Base-by-base conservation (phyloP, 2,888 invertebrate species). In the Spodoptera littoralis region DNA sequence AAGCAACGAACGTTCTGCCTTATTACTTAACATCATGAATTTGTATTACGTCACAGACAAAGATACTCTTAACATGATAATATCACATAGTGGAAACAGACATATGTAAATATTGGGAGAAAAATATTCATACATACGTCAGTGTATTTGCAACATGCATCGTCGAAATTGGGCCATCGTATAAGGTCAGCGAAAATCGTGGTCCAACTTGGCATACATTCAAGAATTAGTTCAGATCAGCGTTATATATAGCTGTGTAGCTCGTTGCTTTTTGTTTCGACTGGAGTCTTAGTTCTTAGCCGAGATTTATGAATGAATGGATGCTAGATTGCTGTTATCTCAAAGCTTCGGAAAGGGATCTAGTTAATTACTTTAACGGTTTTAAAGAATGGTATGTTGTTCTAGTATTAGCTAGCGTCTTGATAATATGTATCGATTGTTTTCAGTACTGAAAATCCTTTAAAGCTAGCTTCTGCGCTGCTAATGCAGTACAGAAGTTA, bases 201-300 rank as follows among this genome's bases (percentile, higher is more conserved):
- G 76, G 81, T 66, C 74, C 60, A 68, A 80, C 76, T 86, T 87
- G 87, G 87, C 86, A 77, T 70, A 77, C 74, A 76, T 84, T 86
- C 86, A 87, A 86, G 83, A 84, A 84, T 84, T 82, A 85, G 76
- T 79, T 77, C 74, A 77, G 78, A 81, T 80, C 77, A 79, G 79
- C 77, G 61, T 73, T 74, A 78, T 70, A 60, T 69, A 79, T 69
- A 58, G 61, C 47, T 50, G 56, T 45, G 36, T 51, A 68, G 43
- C 3, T 71, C 49, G 60, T 65, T 42, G 69, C 62, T 71, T 79
- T 79, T 80, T 78, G 76, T 80, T 76, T 64, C 65, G 55, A 55
- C 48, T 49, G 42, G 13, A 64, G 49, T 60, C 30, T 18, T 41
- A 61, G 70, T 69, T 79, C 77, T 77, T 70, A 75, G 60, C 50